Conservation (phyloP, 2,797 vertebrate species). For the Poeciliopsis turneri region DNA sequence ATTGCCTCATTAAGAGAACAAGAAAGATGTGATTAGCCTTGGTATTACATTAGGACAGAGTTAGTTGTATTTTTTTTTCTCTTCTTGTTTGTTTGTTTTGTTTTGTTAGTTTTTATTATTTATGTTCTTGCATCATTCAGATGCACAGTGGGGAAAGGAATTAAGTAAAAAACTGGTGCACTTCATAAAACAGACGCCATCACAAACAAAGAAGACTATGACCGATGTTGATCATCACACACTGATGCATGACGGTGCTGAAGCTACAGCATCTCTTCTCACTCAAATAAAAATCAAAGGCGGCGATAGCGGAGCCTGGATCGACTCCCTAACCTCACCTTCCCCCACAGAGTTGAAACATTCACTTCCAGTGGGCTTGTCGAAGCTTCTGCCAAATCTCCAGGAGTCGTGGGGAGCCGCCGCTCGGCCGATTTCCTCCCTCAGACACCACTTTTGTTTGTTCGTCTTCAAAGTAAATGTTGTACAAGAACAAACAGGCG, state of each 20-base stretch:
- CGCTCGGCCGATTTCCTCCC: conserved; percentile 12
- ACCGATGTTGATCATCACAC: neutral
- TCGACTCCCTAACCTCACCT: conserved; percentile 39
- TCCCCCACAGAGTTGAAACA: conserved; percentile 28
- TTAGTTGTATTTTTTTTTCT: neutral
- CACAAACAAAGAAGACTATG: neutral
- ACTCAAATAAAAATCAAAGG: conserved; percentile 1
- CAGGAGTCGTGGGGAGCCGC: neutral
- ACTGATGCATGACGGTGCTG: neutral
- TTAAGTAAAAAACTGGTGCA: neutral
- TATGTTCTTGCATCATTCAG: neutral
- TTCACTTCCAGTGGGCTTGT: conserved; percentile 39
- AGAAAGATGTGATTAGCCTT: conserved; percentile 26
- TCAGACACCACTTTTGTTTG: conserved; percentile 27
- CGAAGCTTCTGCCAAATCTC: conserved; percentile 12
- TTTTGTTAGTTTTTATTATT: neutral
- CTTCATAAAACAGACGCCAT: neutral
- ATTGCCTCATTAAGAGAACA: conserved; percentile 57
- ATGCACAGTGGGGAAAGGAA: neutral
- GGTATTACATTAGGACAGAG: conserved; percentile 28
- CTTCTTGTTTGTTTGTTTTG: neutral
- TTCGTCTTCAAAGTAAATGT: conserved; percentile 56
- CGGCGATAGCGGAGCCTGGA: conserved; percentile 1
- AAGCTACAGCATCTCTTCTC: neutral
- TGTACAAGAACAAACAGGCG: conserved; percentile 45